phyloP scores from a whole-genome alignment of 2,113 vertebrate species.

The Lynx canadensis region DNA sequence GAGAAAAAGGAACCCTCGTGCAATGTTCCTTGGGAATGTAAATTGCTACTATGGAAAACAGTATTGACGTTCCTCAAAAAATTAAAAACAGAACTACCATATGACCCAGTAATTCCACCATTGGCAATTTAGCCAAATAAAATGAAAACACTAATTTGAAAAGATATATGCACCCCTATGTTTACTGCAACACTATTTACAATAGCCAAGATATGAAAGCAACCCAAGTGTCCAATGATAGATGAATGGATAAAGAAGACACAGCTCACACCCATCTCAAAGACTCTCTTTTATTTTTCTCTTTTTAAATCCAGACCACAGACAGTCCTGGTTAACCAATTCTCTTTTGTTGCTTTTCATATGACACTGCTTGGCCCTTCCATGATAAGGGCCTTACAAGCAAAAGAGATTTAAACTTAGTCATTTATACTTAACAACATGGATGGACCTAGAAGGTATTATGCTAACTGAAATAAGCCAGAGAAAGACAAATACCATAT shows the following conservation, averaged over 20 bases:
- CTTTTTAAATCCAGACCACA: slow-evolving; percentile 3
- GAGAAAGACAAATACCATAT: too few relatives aligned
- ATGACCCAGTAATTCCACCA: not conserved
- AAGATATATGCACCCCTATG: not conserved
- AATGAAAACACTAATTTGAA: not conserved
- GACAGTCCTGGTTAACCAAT: not conserved
- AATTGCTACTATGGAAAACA: not conserved
- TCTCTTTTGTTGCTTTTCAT: not conserved
- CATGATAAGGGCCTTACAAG: not conserved
- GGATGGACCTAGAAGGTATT: not conserved
- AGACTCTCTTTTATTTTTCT: not conserved
- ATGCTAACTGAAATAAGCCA: too few relatives aligned
- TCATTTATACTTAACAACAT: not conserved
- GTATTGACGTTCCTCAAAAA: not conserved
- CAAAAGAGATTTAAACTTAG: slow-evolving; percentile 28
- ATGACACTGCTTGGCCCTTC: not conserved
- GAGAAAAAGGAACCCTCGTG: not conserved
- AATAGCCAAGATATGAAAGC: not conserved
- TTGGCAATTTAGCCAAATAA: not conserved
- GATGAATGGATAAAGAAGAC: not conserved
- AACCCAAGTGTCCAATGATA: not conserved
- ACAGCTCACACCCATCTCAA: not conserved
- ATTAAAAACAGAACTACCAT: not conserved
- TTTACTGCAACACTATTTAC: not conserved
- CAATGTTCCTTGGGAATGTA: not conserved